A percentile compares a stretch with the other conserved stretches of the same genome.
These are phyloP conservation scores for Pelodiscus sinensis DNA, from an alignment of 2,113 vertebrate genomes.

Conservation along the genomic window DNA sequence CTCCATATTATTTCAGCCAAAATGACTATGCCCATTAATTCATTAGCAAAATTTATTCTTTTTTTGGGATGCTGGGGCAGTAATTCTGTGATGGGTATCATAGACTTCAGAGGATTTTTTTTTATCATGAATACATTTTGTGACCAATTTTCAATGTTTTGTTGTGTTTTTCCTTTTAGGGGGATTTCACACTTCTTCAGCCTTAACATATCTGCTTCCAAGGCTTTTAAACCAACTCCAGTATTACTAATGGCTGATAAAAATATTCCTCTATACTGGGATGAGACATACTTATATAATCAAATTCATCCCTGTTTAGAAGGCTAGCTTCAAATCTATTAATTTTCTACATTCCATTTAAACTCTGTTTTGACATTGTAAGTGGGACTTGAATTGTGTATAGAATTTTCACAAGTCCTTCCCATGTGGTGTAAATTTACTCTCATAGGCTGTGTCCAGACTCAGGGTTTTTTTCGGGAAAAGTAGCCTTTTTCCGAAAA, in stretches of 20 bases:
- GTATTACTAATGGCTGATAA: background rate
- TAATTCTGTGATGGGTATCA: background rate
- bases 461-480: too few species aligned
- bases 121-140: background rate
- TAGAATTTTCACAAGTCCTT: background rate
- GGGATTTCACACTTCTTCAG: background rate
- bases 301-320: background rate
- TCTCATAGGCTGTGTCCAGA: too few species aligned
- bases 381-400: background rate
- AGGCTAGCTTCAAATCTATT: background rate
- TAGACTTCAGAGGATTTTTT: background rate
- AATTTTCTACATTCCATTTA: background rate
- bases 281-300: background rate
- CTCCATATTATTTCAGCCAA: background rate
- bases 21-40: background rate
- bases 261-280: background rate
- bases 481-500: too few species aligned
- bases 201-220: background rate
- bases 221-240: background rate
- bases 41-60: background rate
- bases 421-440: background rate
- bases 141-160: accelerated
- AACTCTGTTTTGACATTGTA: background rate
- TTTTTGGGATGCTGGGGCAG: background rate
- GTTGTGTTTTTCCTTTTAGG: background rate